Conservation (phyloP, 2,888 invertebrate species). For the Drosophila buzzatii region DNA sequence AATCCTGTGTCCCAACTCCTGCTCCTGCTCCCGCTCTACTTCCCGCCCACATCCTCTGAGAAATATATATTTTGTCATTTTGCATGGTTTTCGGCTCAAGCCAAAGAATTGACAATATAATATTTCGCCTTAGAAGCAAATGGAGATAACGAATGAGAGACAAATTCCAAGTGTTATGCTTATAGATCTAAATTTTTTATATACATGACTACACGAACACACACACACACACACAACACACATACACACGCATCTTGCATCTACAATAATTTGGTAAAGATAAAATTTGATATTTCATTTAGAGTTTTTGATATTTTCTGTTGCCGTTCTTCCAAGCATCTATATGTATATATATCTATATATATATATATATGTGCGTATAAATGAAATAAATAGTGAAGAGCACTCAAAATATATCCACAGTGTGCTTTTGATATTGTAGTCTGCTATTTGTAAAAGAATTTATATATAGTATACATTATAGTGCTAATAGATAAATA, state of each 20-base stretch:
- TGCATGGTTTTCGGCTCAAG: conserved; percentile 83
- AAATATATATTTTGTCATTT: conserved; percentile 81
- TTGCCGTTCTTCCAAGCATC: conserved; percentile 71
- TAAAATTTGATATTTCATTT: conserved; percentile 38
- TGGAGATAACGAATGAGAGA: conserved; percentile 64
- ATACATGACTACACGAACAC: conserved; percentile 40
- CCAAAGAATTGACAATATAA: conserved; percentile 83
- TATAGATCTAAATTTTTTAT: conserved; percentile 78
- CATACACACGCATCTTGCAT: conserved; percentile 32
- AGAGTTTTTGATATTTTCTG: conserved; percentile 49
- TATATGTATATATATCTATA: conserved; percentile 29
- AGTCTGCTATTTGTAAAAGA: conserved; percentile 78
- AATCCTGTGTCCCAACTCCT: neutral
- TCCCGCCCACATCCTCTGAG: conserved; percentile 43
- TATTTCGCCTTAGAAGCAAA: conserved; percentile 82
- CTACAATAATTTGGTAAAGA: conserved; percentile 57
- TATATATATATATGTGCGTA: conserved; percentile 16
- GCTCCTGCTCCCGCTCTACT: neutral
- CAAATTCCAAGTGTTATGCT: conserved; percentile 77
- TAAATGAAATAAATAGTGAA: conserved; percentile 41
- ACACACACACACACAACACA: conserved; percentile 21
- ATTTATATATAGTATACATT: conserved; percentile 64
- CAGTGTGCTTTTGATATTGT: conserved; percentile 78
- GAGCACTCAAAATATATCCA: conserved; percentile 52
- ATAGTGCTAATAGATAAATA: conserved; percentile 43